Conservation (phyloP, 2,888 invertebrate genomes). For the Norana najaformis region DNA sequence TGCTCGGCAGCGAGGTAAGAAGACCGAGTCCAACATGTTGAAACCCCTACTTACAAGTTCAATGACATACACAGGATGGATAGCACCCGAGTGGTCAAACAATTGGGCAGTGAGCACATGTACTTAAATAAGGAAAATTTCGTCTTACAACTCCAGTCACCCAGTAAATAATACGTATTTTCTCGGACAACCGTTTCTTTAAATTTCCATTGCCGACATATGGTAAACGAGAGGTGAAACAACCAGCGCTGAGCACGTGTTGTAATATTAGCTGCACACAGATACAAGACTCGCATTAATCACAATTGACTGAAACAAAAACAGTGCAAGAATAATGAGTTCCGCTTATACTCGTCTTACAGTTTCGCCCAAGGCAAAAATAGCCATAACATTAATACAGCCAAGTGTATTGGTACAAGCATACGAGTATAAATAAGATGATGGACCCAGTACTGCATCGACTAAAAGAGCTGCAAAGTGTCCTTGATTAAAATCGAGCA, state of each 20-base stretch:
- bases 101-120: too few relatives aligned
- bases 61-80: not conserved
- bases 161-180: not conserved
- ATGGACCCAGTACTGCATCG: not conserved
- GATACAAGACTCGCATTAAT: not conserved
- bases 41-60: not conserved
- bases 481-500: not conserved
- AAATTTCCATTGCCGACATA: not conserved
- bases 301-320: not conserved
- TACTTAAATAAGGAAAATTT: too few relatives aligned
- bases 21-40: not conserved
- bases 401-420: not conserved
- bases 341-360: not conserved
- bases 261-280: not conserved
- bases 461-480: not conserved
- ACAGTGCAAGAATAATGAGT: not conserved
- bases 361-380: not conserved
- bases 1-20: constrained; percentile 60
- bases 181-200: not conserved
- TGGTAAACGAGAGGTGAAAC: not conserved
- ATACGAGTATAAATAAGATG: not conserved
- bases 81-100: too few relatives aligned
- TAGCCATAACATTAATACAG: not conserved
- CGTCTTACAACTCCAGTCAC: not conserved
- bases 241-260: too few relatives aligned